phyloP scores from a whole-genome alignment of 2,113 vertebrate species.

The Emydocephalus ijimae region DNA sequence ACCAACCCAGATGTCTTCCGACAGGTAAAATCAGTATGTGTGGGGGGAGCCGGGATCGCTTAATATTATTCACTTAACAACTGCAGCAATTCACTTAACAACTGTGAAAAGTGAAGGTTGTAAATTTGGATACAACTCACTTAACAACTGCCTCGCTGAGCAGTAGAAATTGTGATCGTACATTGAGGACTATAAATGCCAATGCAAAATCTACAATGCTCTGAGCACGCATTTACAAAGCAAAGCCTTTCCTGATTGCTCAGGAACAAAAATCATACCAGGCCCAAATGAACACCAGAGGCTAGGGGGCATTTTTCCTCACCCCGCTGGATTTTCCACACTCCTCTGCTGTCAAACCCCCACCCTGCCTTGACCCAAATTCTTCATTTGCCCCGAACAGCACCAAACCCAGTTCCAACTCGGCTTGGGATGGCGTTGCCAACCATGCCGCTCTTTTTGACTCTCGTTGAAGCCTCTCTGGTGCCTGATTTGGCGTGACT shows the following conservation, averaged over 20 bases:
- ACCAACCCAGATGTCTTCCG: too few relatives aligned
- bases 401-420: not conserved
- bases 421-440: not conserved
- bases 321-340: not conserved
- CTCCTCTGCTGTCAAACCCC: not conserved
- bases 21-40: not conserved
- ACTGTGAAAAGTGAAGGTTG: not conserved
- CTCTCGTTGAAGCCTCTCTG: not conserved
- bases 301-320: not conserved
- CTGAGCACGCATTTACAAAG: not conserved
- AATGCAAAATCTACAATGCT: not conserved
- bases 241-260: not conserved
- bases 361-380: too few relatives aligned
- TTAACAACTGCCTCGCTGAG: not conserved
- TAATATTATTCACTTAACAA: not conserved
- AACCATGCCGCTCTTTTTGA: not conserved
- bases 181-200: not conserved
- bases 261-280: not conserved
- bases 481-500: not conserved
- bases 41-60: not conserved
- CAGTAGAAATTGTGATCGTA: not conserved
- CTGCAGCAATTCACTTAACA: not conserved
- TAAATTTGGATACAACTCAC: not conserved
- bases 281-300: not conserved
- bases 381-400: not conserved